Evolutionary conservation across 1,140 invertebrate species (phyloP).

Genomic region (Drosophila nigromelanica): DNA sequence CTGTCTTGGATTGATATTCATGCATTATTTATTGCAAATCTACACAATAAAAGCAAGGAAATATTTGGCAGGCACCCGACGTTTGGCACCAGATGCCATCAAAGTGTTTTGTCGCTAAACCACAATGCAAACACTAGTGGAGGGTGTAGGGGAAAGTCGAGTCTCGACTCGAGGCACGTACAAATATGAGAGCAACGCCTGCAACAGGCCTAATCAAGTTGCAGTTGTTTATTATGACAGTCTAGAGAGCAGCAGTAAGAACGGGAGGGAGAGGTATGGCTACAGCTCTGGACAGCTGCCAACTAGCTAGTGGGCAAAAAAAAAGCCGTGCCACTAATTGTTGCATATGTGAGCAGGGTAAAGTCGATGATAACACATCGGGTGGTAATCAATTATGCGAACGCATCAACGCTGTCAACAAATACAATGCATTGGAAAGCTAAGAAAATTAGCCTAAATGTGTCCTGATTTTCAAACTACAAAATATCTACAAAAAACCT

Average conservation of each 20-base stretch:
- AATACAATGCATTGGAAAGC: not conserved
- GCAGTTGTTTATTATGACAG: conserved; percentile 6
- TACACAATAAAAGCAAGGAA: not conserved
- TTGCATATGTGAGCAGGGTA: not conserved
- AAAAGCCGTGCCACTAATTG: conserved; percentile 14
- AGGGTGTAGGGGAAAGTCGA: not conserved
- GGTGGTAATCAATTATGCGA: conserved; percentile 6
- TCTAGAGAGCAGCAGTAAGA: not conserved
- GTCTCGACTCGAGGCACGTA: conserved; percentile 2
- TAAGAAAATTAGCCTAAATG: not conserved
- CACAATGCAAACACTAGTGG: not conserved
- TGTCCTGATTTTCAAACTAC: too few relatives aligned
- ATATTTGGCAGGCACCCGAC: not conserved
- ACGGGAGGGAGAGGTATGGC: not conserved
- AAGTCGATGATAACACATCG: not conserved
- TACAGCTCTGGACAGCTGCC: conserved; percentile 14
- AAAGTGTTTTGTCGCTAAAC: conserved; percentile 12
- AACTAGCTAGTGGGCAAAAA: not conserved
- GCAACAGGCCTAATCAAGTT: conserved; percentile 25
- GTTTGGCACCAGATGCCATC: conserved; percentile 3
- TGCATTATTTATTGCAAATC: not conserved
- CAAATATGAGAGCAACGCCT: not conserved
- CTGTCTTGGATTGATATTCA: not conserved
- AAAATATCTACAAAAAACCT: too few relatives aligned
- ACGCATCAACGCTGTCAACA: conserved; percentile 2